Evolutionary conservation across 1,140 invertebrate species (phyloP).

Genomic region (Apocrypta bakeri): DNA sequence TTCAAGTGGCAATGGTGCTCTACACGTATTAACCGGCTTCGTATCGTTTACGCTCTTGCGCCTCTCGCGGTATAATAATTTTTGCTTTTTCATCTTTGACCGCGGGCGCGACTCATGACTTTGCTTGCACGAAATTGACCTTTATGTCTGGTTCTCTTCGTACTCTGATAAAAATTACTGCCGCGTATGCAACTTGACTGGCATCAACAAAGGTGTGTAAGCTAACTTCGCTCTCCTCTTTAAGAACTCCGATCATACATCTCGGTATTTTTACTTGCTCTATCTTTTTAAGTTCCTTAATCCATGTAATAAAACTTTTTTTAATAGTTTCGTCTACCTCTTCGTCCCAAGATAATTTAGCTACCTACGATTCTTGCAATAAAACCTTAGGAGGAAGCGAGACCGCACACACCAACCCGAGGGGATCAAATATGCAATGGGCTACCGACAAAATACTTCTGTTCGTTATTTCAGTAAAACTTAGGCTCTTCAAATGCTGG

Average conservation of each 20-base stretch:
- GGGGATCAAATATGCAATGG: slow-evolving; percentile 13
- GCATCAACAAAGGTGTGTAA: slow-evolving; percentile 34
- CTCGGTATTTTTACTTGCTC: slow-evolving; percentile 20
- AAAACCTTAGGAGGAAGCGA: slow-evolving; percentile 54
- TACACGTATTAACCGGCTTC: slow-evolving; percentile 29
- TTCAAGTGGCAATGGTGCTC: slow-evolving; percentile 50
- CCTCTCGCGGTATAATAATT: not conserved
- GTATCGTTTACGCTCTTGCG: not conserved
- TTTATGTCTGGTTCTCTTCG: not conserved
- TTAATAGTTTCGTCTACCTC: not conserved
- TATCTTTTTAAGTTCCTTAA: slow-evolving; percentile 6
- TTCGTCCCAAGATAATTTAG: slow-evolving; percentile 38
- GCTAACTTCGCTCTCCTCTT: not conserved
- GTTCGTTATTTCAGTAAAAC: slow-evolving; percentile 9
- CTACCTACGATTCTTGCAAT: slow-evolving; percentile 50
- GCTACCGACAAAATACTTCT: not conserved
- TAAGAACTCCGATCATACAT: not conserved
- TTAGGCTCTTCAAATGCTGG: not conserved
- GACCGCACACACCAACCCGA: slow-evolving; percentile 43
- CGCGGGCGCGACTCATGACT: not conserved
- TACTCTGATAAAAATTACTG: slow-evolving; percentile 17
- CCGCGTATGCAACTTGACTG: not conserved
- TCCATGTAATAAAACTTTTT: slow-evolving; percentile 39
- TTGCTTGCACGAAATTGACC: not conserved
- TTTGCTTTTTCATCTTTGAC: not conserved